Evolutionary conservation across 2,797 vertebrate species (phyloP).

Genomic region (Paguma larvata): DNA sequence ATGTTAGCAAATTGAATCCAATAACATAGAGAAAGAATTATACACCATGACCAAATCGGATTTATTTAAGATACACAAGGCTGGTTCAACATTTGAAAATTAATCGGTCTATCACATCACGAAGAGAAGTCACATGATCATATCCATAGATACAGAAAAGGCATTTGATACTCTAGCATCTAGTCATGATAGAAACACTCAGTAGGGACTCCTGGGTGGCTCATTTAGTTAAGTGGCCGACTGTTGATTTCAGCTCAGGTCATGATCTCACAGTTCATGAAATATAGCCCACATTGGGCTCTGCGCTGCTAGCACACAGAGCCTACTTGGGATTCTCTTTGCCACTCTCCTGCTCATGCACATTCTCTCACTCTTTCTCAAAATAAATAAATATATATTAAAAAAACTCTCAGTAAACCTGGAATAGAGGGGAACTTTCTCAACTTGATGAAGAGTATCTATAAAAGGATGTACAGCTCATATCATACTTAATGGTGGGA

Average conservation of each 20-base stretch:
- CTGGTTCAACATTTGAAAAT: not conserved
- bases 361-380: no score
- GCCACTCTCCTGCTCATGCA: no score
- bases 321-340: no score
- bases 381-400: no score
- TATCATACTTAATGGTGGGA: not conserved
- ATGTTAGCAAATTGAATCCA: not conserved
- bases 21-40: not conserved
- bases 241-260: no score
- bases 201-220: not conserved
- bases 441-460: not conserved
- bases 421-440: not conserved
- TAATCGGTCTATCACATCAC: not conserved
- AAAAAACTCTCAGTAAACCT: not conserved
- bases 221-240: no score
- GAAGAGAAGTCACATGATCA: not conserved
- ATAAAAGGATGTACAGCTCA: not conserved
- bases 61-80: not conserved
- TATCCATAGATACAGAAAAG: not conserved
- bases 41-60: not conserved
- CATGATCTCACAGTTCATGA: no score
- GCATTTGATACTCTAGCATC: not conserved
- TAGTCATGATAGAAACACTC: not conserved
- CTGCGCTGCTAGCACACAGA: no score
- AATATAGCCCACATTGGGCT: no score